These are phyloP conservation scores for Caenorhabditis sp. DNA, from an alignment of 2,888 invertebrate species.

Conservation along the genomic window DNA sequence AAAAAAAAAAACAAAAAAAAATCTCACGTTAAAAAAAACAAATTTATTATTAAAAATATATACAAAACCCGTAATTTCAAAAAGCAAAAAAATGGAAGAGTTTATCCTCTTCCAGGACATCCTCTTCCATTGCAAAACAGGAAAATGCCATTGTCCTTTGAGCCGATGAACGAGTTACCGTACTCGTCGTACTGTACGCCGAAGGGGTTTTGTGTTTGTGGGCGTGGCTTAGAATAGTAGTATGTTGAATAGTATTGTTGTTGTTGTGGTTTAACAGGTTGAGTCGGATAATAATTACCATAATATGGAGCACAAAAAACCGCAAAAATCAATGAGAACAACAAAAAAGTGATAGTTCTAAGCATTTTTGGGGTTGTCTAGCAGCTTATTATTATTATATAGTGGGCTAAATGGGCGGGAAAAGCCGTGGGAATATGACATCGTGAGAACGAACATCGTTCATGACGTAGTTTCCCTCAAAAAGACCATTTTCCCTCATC, in stretches of 20 bases:
- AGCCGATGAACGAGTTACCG: conserved; percentile 31
- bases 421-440: not conserved
- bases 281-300: not conserved
- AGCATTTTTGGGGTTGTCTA: no score
- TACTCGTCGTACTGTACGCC: conserved; percentile 23
- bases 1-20: no score
- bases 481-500: not conserved
- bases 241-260: not conserved
- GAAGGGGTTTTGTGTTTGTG: not conserved
- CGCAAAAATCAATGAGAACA: not conserved
- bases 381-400: no score
- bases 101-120: conserved; percentile 32
- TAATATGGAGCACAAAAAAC: not conserved
- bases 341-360: not conserved
- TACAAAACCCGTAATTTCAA: no score
- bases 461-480: not conserved
- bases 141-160: conserved; percentile 32
- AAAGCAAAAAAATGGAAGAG: no score
- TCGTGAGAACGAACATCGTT: not conserved
- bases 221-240: not conserved
- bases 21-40: no score
- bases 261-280: not conserved
- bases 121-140: conserved; percentile 33
- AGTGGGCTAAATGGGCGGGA: not conserved
- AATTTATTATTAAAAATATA: no score